Evolutionary conservation across 2,888 invertebrate species (phyloP).

Genomic region (Synanthedon tipuliformis): DNA sequence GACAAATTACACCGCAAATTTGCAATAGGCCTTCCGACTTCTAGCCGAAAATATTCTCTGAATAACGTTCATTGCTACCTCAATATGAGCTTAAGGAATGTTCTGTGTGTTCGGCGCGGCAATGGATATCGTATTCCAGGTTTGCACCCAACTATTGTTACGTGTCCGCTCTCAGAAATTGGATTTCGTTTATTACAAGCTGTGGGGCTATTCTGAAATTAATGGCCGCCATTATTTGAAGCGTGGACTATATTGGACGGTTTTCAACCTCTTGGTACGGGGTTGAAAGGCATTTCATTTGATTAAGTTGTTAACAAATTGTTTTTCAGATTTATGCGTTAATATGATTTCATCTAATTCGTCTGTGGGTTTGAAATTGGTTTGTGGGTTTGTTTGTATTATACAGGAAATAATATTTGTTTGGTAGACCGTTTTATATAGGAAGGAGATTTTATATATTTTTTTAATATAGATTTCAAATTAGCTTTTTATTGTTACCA

Average conservation of each 20-base stretch:
- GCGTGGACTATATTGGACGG: conserved; percentile 13
- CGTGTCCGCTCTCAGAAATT: not conserved
- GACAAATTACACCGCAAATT: conserved; percentile 20
- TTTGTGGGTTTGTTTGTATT: too few species aligned
- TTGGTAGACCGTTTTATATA: too few species aligned
- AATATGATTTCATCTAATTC: too few species aligned
- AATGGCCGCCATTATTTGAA: conserved; percentile 21
- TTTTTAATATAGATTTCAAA: too few species aligned
- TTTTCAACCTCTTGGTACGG: conserved; percentile 13
- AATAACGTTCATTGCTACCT: not conserved
- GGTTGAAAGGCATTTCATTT: conserved; percentile 10
- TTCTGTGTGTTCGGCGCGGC: not conserved
- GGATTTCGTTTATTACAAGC: conserved; percentile 18
- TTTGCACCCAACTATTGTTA: too few species aligned
- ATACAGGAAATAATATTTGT: too few species aligned
- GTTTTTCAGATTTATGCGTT: too few species aligned
- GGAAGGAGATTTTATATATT: too few species aligned
- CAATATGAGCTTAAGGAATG: not conserved
- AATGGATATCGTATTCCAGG: not conserved
- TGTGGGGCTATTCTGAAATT: conserved; percentile 12
- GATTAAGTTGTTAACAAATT: not conserved
- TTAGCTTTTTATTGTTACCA: too few species aligned
- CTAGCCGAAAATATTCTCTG: not conserved
- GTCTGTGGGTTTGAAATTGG: too few species aligned
- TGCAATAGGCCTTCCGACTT: conserved; percentile 11